These are phyloP conservation scores for Ctenopoma multispine DNA, from an alignment of 2,797 vertebrate species.

Conservation along the genomic window DNA sequence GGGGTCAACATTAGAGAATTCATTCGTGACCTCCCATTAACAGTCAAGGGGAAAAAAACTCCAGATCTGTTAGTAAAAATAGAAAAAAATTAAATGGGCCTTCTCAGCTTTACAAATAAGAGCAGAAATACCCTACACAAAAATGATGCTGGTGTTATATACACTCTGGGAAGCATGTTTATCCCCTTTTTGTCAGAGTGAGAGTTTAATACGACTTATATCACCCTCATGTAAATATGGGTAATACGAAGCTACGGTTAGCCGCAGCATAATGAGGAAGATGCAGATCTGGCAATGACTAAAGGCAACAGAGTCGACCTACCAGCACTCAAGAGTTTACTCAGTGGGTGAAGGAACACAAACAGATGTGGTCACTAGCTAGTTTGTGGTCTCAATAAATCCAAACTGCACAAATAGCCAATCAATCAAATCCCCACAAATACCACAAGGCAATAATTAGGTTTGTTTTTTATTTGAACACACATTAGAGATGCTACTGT, in stretches of 20 bases:
- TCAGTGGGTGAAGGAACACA: no score
- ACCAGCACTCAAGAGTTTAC: no score
- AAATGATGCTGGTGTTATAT: neutral
- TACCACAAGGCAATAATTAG: neutral
- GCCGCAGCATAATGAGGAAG: neutral
- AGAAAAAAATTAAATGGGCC: neutral
- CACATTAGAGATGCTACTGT: no score
- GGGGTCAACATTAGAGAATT: constrained; percentile 48
- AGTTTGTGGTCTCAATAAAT: no score
- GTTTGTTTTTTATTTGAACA: neutral
- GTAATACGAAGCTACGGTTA: neutral
- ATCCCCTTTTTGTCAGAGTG: neutral
- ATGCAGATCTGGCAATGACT: neutral
- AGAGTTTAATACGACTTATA: neutral
- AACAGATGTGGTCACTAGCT: no score
- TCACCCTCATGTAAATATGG: neutral
- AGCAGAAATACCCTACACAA: neutral
- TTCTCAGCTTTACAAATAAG: constrained; percentile 1
- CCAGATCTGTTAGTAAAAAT: constrained; percentile 2
- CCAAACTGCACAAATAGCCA: no score
- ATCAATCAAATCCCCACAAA: neutral
- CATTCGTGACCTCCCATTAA: constrained; percentile 34
- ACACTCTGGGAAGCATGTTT: neutral
- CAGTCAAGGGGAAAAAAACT: constrained; percentile 13
- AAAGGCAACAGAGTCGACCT: no score